Conservation (phyloP, 2,888 invertebrate genomes). For the Octodonta nipae region DNA sequence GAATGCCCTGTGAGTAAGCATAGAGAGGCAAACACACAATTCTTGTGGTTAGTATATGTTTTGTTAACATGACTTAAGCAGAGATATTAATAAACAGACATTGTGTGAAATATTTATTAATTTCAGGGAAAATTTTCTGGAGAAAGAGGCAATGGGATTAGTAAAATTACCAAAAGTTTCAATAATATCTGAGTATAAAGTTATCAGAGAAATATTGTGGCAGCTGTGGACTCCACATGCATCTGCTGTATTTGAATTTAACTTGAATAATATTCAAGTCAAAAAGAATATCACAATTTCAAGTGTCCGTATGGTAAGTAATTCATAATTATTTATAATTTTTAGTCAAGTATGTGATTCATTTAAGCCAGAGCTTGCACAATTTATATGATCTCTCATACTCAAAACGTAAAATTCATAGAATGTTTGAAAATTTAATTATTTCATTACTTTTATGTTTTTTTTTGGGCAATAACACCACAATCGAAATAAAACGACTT, state of each 20-base stretch:
- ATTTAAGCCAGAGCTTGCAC: too few relatives aligned
- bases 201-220: conserved; percentile 32
- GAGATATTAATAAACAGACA: not conserved
- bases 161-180: conserved; percentile 19
- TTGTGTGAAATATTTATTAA: conserved; percentile 4
- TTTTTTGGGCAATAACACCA: too few relatives aligned
- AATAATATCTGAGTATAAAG: conserved; percentile 31
- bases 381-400: too few relatives aligned
- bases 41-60: conserved; percentile 24
- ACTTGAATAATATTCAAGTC: conserved; percentile 22
- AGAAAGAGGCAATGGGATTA: conserved; percentile 22
- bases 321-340: too few relatives aligned
- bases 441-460: too few relatives aligned
- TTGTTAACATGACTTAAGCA: not conserved
- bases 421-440: too few relatives aligned
- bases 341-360: too few relatives aligned
- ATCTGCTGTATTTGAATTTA: conserved; percentile 25
- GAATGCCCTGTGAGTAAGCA: conserved; percentile 24
- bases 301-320: conserved; percentile 28
- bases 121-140: conserved; percentile 27
- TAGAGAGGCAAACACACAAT: conserved; percentile 27
- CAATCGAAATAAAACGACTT: too few relatives aligned
- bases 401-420: too few relatives aligned
- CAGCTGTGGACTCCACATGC: conserved; percentile 27
- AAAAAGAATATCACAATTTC: conserved; percentile 27